A percentile compares a stretch with the other conserved stretches of the same genome.
Evolutionary conservation across 2,888 invertebrate genomes (phyloP).

Genomic region (Stratiomys singularior): DNA sequence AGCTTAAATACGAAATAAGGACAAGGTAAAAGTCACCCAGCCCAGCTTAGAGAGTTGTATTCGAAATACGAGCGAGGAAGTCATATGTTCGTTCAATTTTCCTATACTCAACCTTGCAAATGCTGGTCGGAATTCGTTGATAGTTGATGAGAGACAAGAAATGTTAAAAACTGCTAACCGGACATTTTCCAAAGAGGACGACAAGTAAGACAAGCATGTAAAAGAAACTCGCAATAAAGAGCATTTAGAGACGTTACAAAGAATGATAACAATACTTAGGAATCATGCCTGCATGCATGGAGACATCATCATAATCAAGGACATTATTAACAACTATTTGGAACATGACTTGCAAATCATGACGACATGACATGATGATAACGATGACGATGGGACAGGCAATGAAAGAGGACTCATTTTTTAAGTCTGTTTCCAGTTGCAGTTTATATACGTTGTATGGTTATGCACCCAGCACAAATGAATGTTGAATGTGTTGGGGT

Average conservation of each 20-base stretch:
- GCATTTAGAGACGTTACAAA: constrained; percentile 4
- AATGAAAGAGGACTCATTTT: constrained; percentile 15
- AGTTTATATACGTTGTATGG: background rate
- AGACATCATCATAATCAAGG: constrained; percentile 41
- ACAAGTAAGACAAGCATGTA: background rate
- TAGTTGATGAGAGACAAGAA: constrained; percentile 34
- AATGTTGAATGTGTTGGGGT: background rate
- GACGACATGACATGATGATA: constrained; percentile 33
- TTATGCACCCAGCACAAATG: background rate
- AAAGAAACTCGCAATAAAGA: background rate
- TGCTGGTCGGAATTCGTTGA: constrained; percentile 31
- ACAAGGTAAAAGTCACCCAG: constrained; percentile 37
- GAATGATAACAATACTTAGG: constrained; percentile 27
- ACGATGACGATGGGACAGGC: background rate
- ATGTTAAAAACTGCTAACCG: constrained; percentile 7
- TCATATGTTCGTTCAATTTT: constrained; percentile 42
- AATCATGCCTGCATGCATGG: constrained; percentile 21
- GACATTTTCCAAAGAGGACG: background rate
- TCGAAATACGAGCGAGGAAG: constrained; percentile 2
- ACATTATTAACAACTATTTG: constrained; percentile 41
- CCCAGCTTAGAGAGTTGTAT: too few species aligned
- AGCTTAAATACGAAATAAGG: constrained; percentile 22
- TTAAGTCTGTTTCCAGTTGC: background rate
- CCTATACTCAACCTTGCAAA: constrained; percentile 32
- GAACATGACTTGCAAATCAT: constrained; percentile 28